Evolutionary conservation across 2,888 invertebrate genomes (phyloP), one percentile per base, ranked within the genome.

Genomic region (Pteria penguin): DNA sequence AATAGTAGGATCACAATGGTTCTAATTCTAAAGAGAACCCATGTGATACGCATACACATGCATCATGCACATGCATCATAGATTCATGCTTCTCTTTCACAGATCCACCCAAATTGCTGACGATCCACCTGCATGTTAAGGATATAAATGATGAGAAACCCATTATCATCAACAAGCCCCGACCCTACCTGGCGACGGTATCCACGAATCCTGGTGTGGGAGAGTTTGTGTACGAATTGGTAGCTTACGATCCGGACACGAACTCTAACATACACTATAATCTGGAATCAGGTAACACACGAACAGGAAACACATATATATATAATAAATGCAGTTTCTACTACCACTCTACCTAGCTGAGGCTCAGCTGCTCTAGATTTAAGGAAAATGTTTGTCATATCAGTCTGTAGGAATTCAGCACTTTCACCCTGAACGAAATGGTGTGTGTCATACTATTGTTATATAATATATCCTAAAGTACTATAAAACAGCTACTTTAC

Each of bases 101-200:
- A 45, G 45, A 45, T 45, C 45, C 45, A 45, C 18, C 45, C 45
- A 45, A 81, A 27, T 60, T 83, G 11, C 70, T 85, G 26, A 80
- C 80, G 27, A 97, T 98, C 70, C 97, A 97, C 85, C 97, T 98
- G 90, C 96, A 96, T 92, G 96, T 98, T 83, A 96, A 96, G 91
- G 98, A 98, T 92, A 96, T 98, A 70, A 98, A 98, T 93, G 98
- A 99, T 92, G 99, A 99, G 92, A 96, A 96, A 0, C 98, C 99
- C 0, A 97, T 97, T 93, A 98, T 99, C 94, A 96, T 98, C 93
- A 99, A 99, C 93, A 95, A 97, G 1, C 99, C 99, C 0, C 93
- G 97, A 82, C 99, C 99, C 24, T 98, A 98, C 97, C 97, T 98
- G 93, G 97, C 98, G 0, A 98, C 98, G 77, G 98, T 98, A 0